A percentile compares a stretch with the other conserved stretches of the same genome.
Conservation (phyloP, 2,797 vertebrate species). For the Platyrinchus mystaceus region DNA sequence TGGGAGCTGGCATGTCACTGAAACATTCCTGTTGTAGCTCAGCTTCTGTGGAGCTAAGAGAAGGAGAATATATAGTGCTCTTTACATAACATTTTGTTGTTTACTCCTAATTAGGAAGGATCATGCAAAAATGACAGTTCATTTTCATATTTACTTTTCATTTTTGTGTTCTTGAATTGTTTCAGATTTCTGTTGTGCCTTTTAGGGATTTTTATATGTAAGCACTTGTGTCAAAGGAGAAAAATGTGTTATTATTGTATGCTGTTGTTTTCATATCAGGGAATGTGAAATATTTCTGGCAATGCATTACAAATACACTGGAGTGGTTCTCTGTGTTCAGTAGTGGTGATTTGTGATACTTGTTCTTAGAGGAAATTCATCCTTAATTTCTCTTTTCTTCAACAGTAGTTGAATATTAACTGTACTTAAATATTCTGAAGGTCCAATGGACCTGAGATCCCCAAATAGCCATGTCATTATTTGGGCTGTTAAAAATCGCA, state of each 20-base stretch:
- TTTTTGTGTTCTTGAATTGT: neutral
- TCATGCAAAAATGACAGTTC: neutral
- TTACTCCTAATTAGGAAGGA: conserved; percentile 2
- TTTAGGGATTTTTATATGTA: neutral
- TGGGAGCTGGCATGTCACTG: neutral
- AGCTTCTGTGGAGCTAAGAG: neutral
- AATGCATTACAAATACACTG: neutral
- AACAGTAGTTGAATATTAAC: neutral
- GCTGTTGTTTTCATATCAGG: neutral
- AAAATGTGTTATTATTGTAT: neutral
- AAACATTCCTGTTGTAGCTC: neutral
- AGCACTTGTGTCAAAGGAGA: neutral
- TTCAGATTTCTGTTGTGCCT: neutral
- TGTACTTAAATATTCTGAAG: neutral
- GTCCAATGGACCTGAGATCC: neutral
- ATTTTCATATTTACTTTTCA: neutral
- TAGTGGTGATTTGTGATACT: neutral
- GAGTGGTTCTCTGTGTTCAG: neutral
- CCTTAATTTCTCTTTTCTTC: neutral
- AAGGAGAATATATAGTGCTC: neutral
- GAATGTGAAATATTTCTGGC: neutral
- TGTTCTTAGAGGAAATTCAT: neutral
- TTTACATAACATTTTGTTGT: neutral
- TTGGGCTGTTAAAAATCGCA: neutral
- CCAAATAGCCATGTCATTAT: neutral